Conservation (phyloP, 2,888 invertebrate genomes). For the Tenthredo notha region DNA sequence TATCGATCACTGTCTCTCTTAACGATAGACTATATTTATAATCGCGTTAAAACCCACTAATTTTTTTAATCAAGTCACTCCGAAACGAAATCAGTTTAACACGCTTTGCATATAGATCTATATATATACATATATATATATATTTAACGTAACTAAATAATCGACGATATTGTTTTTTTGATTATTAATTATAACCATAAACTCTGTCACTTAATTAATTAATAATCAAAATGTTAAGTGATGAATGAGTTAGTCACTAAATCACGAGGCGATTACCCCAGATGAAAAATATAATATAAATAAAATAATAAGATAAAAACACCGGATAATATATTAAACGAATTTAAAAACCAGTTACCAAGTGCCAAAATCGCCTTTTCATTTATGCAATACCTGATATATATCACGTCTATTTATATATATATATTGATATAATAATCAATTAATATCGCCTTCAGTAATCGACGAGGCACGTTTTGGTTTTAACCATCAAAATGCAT, state of each 20-base stretch:
- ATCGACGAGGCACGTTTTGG: constrained; percentile 20
- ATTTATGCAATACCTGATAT: not conserved
- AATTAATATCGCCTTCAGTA: not conserved
- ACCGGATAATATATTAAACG: not conserved
- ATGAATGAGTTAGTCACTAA: not conserved
- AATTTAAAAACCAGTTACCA: not conserved
- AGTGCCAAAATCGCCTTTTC: not conserved
- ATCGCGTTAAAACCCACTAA: not conserved
- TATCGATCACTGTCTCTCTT: not conserved
- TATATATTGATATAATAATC: not conserved
- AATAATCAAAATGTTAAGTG: not conserved
- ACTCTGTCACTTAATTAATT: not conserved
- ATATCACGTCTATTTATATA: not conserved
- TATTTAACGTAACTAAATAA: not conserved
- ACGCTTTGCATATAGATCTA: too few relatives aligned
- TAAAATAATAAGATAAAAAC: not conserved
- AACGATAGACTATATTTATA: not conserved
- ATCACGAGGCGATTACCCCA: not conserved
- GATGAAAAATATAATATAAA: not conserved
- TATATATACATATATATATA: too few relatives aligned
- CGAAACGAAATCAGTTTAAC: not conserved
- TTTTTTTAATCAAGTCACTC: constrained; percentile 4
- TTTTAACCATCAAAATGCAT: not conserved
- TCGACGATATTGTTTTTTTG: not conserved
- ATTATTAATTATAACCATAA: not conserved